A percentile compares a stretch with the other conserved stretches of the same genome.
These are phyloP conservation scores for Galagoides demidoff DNA, from an alignment of 2,797 vertebrate species.

Conservation along the genomic window DNA sequence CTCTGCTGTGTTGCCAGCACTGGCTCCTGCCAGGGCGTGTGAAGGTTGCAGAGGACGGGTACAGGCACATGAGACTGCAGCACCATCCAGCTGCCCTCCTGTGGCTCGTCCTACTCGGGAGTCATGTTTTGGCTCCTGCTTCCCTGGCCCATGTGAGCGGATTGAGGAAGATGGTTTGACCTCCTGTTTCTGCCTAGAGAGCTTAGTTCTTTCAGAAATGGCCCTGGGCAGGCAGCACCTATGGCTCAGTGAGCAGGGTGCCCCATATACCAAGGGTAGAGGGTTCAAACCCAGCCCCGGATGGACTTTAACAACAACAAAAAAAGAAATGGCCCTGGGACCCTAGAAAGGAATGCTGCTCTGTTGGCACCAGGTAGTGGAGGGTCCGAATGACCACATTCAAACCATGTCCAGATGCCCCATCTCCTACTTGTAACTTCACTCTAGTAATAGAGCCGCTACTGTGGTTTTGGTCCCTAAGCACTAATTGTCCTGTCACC, in stretches of 20 bases:
- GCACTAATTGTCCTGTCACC: background rate
- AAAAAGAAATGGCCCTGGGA: background rate
- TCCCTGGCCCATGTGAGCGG: background rate
- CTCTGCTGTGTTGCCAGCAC: fast-evolving
- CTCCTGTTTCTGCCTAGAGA: background rate
- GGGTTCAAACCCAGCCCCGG: too few species aligned
- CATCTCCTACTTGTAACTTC: background rate
- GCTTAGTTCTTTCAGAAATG: background rate
- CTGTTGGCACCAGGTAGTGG: background rate
- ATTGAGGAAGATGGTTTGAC: background rate
- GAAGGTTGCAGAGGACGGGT: background rate
- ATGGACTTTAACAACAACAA: too few species aligned
- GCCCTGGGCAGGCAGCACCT: background rate
- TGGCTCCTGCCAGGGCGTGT: fast-evolving
- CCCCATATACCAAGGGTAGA: too few species aligned
- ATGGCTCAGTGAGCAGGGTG: too few species aligned
- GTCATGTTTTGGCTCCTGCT: background rate
- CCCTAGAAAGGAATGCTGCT: background rate
- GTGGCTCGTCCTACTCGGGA: background rate
- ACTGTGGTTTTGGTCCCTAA: background rate
- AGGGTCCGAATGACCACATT: background rate
- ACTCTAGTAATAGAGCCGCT: background rate
- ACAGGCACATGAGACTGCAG: fast-evolving
- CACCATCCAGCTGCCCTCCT: background rate
- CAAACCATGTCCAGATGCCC: background rate